phyloP scores from a whole-genome alignment of 2,888 invertebrate genomes.

The Xestia rhomboidea region DNA sequence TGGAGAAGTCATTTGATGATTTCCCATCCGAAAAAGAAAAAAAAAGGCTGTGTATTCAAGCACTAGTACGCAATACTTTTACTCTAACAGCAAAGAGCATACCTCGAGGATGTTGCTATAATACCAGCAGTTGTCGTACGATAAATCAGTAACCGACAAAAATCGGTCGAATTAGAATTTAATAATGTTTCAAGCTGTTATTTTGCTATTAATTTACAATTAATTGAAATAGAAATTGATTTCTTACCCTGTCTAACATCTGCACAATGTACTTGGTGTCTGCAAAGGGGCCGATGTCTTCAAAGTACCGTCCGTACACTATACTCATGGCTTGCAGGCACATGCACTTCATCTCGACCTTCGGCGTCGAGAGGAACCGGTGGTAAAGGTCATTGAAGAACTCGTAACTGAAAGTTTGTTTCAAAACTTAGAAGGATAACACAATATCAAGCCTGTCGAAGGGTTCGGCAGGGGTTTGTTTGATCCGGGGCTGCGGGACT shows the following conservation, averaged over 20 bases:
- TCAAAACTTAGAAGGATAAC: not conserved
- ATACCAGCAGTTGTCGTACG: not conserved
- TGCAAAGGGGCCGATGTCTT: constrained; percentile 99
- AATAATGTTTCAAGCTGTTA: not conserved
- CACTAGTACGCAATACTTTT: no score
- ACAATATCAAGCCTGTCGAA: not conserved
- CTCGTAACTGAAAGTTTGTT: constrained; percentile 92
- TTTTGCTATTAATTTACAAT: no score
- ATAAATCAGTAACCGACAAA: not conserved
- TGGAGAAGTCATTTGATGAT: no score
- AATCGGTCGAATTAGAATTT: not conserved
- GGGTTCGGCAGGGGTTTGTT: not conserved
- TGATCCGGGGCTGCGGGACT: no score
- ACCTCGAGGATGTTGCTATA: not conserved
- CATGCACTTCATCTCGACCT: constrained; percentile 98
- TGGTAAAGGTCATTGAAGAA: constrained; percentile 99
- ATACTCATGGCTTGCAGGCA: constrained; percentile 99
- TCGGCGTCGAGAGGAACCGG: constrained; percentile 97
- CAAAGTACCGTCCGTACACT: constrained; percentile 98
- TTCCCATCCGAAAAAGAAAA: no score
- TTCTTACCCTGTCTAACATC: constrained; percentile 96
- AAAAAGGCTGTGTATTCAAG: no score
- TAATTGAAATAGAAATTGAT: not conserved
- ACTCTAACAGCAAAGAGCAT: not conserved
- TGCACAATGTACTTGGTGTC: constrained; percentile 98